Percentiles rank a stretch among this genome's conserved stretches.
Evolutionary conservation across 2,113 vertebrate genomes (phyloP).

Genomic region (Empidonax traillii): DNA sequence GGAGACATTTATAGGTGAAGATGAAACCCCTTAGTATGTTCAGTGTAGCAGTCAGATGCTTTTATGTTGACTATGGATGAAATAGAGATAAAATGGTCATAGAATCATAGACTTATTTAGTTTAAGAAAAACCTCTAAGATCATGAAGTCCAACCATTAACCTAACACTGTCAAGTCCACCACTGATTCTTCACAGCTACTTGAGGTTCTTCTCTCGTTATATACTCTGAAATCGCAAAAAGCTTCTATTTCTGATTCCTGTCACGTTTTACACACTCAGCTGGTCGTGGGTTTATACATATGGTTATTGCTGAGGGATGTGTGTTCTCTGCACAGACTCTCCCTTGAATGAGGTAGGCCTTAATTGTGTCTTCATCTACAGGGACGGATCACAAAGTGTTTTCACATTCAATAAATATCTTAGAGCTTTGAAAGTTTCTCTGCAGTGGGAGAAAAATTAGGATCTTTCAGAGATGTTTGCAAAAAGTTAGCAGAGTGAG

Average conservation of each 20-base stretch:
- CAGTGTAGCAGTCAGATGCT: neutral
- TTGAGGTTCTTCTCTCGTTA: neutral
- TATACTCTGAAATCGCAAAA: neutral
- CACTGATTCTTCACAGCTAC: neutral
- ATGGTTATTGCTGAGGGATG: neutral
- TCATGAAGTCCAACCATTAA: neutral
- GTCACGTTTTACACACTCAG: neutral
- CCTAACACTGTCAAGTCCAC: neutral
- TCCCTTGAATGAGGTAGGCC: neutral
- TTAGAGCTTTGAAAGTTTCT: neutral
- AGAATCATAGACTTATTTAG: neutral
- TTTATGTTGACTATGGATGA: neutral
- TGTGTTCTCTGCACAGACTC: neutral
- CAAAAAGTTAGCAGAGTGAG: neutral
- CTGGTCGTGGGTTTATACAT: neutral
- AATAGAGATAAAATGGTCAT: neutral
- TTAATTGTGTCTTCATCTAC: neutral
- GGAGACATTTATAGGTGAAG: neutral
- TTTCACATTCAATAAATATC: neutral
- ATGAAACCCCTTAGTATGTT: neutral
- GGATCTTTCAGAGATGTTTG: neutral
- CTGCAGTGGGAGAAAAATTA: neutral
- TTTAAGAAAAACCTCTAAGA: neutral
- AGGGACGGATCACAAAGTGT: neutral
- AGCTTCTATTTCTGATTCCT: neutral